These are phyloP conservation scores for Labeo catla DNA, from an alignment of 2,113 vertebrate species.

Conservation along the genomic window DNA sequence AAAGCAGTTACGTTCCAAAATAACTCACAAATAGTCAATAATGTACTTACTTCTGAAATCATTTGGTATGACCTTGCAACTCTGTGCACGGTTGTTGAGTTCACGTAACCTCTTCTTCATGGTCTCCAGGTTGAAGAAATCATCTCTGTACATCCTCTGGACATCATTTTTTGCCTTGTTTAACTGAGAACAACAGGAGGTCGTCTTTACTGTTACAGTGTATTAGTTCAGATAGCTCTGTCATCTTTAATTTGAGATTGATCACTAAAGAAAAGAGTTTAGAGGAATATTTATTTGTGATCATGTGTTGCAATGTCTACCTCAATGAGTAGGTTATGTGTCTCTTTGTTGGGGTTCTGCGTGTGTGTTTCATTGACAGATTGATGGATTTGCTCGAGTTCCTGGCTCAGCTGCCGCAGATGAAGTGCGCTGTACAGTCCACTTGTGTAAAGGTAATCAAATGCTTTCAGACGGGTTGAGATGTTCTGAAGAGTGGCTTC, in stretches of 20 bases:
- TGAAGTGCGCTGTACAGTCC: constrained; percentile 67
- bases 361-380: constrained; percentile 55
- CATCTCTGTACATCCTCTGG: constrained; percentile 55
- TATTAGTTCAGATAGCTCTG: neutral
- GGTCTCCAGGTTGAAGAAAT: constrained; percentile 70
- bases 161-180: constrained; percentile 58
- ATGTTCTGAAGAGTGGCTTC: constrained; percentile 58
- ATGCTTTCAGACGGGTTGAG: constrained; percentile 63
- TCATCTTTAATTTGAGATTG: neutral
- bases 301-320: constrained; percentile 50
- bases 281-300: neutral
- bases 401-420: constrained; percentile 62
- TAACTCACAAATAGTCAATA: neutral
- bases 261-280: neutral
- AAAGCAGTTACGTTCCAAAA: too few species aligned
- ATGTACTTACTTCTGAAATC: constrained; percentile 66
- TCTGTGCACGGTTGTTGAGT: constrained; percentile 71
- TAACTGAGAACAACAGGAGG: constrained; percentile 61
- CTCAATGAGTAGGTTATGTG: constrained; percentile 64
- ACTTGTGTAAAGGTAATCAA: constrained; percentile 64
- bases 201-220: neutral
- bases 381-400: constrained; percentile 65
- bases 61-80: constrained; percentile 68
- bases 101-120: constrained; percentile 68
- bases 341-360: constrained; percentile 52